Evolutionary conservation across 2,797 vertebrate genomes (phyloP), one percentile per base, ranked within the genome.

Genomic region (Siniperca undulata): DNA sequence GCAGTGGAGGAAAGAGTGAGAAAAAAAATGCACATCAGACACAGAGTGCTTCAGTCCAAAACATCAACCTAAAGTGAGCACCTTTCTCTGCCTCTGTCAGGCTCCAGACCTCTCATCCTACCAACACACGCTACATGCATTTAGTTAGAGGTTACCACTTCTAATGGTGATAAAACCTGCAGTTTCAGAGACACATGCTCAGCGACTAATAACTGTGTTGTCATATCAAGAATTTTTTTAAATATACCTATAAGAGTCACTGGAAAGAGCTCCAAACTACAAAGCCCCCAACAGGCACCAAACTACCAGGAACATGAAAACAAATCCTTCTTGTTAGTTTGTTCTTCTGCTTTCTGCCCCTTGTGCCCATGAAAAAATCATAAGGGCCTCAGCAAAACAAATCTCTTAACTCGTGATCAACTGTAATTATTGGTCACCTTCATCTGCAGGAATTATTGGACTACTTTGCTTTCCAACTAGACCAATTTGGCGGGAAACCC

Each of bases 401-500:
- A 48, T 44, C 64, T 7, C 8, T 52, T 12, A 27, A 52, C n/a
- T 55, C 4, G 6, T 53, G 12, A 34, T 48, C 22, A 66, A 19
- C 38, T 75, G 17, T 16, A 17, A 50, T 46, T 46, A 71, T 64
- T 44, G 42, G 11, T 83, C 56, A 76, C 60, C 75, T 74, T 78
- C 38, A 55, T 74, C 66, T 61, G 40, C 34, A 53, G 52, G 34
- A 84, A 71, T 50, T 66, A 58, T 71, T 61, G 46, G 30, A 74
- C 34, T 44, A 59, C 72, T 71, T 56, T 52, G 61, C 65, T 59
- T 79, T 88, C 77, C 74, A 81, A 64, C 68, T 66, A 3, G 27
- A 62, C 50, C 67, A 38, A 16, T 82, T 77, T 77, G 87, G 86
- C 68, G 34, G 87, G 66, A 74, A 78, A 75, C 76, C 60, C 24